These are phyloP conservation scores for Cephalopterus ornatus DNA, from an alignment of 2,113 vertebrate species.

Conservation along the genomic window DNA sequence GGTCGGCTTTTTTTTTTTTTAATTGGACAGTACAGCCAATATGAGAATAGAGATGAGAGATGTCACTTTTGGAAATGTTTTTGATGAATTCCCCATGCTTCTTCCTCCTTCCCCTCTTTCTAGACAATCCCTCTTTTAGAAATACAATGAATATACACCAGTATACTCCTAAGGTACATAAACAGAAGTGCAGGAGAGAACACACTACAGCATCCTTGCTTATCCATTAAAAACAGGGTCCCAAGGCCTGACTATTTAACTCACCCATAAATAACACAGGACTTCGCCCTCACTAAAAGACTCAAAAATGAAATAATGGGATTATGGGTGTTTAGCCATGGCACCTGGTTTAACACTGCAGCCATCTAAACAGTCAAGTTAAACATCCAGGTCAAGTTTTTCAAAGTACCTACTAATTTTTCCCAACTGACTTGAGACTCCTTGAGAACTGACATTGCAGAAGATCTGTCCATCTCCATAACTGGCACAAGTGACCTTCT, in stretches of 20 bases:
- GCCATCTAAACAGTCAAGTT: neutral
- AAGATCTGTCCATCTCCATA: neutral
- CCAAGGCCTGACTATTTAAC: neutral
- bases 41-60: neutral
- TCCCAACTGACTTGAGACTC: neutral
- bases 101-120: neutral
- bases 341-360: neutral
- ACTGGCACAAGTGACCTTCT: neutral
- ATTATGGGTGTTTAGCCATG: neutral
- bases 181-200: neutral
- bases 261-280: neutral
- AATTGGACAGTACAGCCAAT: neutral
- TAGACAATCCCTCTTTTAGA: neutral
- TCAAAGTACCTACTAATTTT: neutral
- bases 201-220: neutral
- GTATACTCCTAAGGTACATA: neutral
- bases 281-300: neutral
- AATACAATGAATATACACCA: too few relatives aligned
- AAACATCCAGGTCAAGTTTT: neutral
- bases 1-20: fast-evolving
- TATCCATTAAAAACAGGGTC: neutral
- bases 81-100: neutral
- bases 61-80: neutral
- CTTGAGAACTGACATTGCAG: neutral
- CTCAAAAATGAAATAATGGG: neutral